Percentiles rank a stretch among this genome's conserved stretches.
Evolutionary conservation across 2,797 vertebrate species (phyloP).

Genomic region (Bryconaethiops microstoma): DNA sequence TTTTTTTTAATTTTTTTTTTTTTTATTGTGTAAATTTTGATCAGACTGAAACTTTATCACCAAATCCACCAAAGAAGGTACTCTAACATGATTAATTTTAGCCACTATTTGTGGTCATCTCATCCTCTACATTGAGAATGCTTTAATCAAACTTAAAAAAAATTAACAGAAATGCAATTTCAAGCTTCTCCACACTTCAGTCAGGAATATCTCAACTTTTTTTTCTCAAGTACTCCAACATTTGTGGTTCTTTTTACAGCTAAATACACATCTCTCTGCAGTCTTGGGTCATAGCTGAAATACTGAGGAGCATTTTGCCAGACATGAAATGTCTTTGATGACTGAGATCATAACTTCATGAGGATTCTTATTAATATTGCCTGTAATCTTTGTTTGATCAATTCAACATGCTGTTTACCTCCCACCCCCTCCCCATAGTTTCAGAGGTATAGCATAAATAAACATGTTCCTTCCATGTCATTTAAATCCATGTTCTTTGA

Average conservation of each 20-base stretch:
- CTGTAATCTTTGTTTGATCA: not conserved
- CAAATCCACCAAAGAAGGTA: too few species aligned
- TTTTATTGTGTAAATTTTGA: too few species aligned
- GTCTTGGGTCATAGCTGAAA: not conserved
- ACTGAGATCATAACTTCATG: not conserved
- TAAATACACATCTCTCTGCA: not conserved
- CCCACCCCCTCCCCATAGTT: not conserved
- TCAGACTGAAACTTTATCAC: too few species aligned
- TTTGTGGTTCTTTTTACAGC: not conserved
- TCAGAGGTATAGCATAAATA: not conserved
- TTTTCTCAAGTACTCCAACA: not conserved
- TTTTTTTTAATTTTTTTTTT: too few species aligned
- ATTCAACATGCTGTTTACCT: not conserved
- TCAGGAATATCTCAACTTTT: not conserved
- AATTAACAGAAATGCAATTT: too few species aligned
- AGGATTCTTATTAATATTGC: constrained; percentile 1
- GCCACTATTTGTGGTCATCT: too few species aligned
- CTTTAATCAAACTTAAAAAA: too few species aligned
- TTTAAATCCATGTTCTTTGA: not conserved
- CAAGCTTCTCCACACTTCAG: not conserved
- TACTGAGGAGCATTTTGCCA: not conserved
- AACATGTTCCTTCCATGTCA: not conserved
- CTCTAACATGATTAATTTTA: too few species aligned
- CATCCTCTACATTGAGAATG: too few species aligned
- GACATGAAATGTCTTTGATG: not conserved